Evolutionary conservation across 2,113 vertebrate genomes (phyloP).

Genomic region (Nycticryphes semicollaris): DNA sequence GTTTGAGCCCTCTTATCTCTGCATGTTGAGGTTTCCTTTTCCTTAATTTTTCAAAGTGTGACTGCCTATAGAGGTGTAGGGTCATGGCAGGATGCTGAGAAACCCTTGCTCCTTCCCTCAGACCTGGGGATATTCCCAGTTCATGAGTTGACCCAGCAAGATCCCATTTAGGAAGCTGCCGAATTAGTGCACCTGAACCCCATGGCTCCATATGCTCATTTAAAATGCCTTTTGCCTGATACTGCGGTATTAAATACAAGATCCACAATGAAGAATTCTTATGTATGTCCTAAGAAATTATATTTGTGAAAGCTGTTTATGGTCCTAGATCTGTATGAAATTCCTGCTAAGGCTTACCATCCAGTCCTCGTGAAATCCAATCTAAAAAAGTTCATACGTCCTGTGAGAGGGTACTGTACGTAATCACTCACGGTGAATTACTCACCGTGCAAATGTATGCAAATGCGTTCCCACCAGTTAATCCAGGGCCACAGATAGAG

Average conservation of each 20-base stretch:
- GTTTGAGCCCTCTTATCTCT: conserved; percentile 35
- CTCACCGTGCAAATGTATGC: conserved; percentile 15
- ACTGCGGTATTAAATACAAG: not conserved
- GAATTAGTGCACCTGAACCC: conserved; percentile 9
- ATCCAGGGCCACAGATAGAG: not conserved
- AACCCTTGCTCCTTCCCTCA: not conserved
- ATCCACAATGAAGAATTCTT: conserved; percentile 7
- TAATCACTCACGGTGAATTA: not conserved
- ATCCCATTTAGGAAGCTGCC: conserved; percentile 18
- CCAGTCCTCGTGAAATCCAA: conserved; percentile 7
- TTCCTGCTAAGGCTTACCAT: not conserved
- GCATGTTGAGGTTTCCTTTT: conserved; percentile 26
- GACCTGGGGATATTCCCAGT: not conserved
- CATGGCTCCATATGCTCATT: not conserved
- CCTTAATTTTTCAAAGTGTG: not conserved
- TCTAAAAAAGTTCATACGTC: not conserved
- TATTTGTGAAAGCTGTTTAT: not conserved
- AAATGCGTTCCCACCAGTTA: conserved; percentile 39
- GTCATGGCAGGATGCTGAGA: not conserved
- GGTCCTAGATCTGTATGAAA: not conserved
- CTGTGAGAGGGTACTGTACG: not conserved
- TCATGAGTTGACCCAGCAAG: conserved; percentile 7
- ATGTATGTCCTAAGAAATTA: not conserved
- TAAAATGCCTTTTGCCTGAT: conserved; percentile 12
- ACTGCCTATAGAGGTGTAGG: not conserved